Evolutionary conservation across 2,888 invertebrate species (phyloP).

Genomic region (Cyclophora albipunctata): DNA sequence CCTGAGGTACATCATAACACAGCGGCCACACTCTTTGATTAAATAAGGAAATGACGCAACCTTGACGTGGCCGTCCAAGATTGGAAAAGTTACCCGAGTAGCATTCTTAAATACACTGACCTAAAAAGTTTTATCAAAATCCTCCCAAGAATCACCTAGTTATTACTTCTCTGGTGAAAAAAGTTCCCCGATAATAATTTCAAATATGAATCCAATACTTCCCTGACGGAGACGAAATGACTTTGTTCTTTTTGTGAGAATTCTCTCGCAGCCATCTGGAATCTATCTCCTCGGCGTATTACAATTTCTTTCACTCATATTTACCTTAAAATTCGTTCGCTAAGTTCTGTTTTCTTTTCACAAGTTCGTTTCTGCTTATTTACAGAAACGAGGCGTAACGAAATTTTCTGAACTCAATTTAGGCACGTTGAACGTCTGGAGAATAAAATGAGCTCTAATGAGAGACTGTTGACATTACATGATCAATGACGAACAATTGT

Average conservation of each 20-base stretch:
- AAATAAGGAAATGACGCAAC: no score
- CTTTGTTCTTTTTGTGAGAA: constrained; percentile 34
- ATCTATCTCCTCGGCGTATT: constrained; percentile 40
- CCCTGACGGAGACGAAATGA: constrained; percentile 32
- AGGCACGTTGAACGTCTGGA: constrained; percentile 48
- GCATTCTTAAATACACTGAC: no score
- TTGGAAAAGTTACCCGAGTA: no score
- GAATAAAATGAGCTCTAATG: constrained; percentile 35
- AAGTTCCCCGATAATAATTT: constrained; percentile 21
- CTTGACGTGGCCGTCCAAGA: no score
- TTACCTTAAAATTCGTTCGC: constrained; percentile 38
- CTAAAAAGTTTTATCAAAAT: constrained; percentile 9
- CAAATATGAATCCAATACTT: constrained; percentile 34
- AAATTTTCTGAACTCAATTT: constrained; percentile 46
- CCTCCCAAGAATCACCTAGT: constrained; percentile 13
- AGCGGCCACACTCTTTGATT: no score
- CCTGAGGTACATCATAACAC: no score
- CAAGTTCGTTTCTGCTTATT: constrained; percentile 31
- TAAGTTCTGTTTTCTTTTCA: constrained; percentile 42
- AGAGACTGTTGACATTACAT: constrained; percentile 18
- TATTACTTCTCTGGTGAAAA: constrained; percentile 15
- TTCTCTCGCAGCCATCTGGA: constrained; percentile 43
- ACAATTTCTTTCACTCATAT: constrained; percentile 43
- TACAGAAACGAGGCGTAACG: constrained; percentile 45
- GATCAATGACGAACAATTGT: constrained; percentile 9